Conservation (phyloP, 2,113 vertebrate genomes). For the Platycercus adscitus region DNA sequence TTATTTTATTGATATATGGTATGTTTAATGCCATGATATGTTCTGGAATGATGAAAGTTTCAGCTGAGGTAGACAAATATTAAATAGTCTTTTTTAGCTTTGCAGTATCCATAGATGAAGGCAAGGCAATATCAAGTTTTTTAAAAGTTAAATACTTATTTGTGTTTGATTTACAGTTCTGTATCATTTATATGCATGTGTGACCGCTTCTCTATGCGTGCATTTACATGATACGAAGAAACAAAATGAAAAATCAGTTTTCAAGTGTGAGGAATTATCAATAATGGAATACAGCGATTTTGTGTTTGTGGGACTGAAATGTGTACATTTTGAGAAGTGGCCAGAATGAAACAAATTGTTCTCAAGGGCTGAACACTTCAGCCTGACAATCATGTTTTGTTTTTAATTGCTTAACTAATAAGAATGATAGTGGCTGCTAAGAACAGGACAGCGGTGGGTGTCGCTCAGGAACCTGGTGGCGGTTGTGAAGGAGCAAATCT, state of each 20-base stretch:
- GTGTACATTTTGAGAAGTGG: not conserved
- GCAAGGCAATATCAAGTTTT: not conserved
- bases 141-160: not conserved
- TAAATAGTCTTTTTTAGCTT: not conserved
- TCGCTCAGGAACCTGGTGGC: not conserved
- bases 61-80: not conserved
- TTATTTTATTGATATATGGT: not conserved
- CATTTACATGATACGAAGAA: not conserved
- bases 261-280: not conserved
- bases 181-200: not conserved
- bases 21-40: not conserved
- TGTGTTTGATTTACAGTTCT: not conserved
- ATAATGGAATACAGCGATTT: not conserved
- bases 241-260: not conserved
- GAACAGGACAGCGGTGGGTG: not conserved
- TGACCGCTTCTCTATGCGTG: not conserved
- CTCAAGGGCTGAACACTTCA: not conserved
- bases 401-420: not conserved
- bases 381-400: not conserved
- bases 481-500: not conserved
- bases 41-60: not conserved
- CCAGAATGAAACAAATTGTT: not conserved
- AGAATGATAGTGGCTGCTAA: not conserved
- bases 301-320: not conserved
- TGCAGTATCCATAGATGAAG: not conserved